Evolutionary conservation across 2,888 invertebrate genomes (phyloP).

Genomic region (Junonia oenone): DNA sequence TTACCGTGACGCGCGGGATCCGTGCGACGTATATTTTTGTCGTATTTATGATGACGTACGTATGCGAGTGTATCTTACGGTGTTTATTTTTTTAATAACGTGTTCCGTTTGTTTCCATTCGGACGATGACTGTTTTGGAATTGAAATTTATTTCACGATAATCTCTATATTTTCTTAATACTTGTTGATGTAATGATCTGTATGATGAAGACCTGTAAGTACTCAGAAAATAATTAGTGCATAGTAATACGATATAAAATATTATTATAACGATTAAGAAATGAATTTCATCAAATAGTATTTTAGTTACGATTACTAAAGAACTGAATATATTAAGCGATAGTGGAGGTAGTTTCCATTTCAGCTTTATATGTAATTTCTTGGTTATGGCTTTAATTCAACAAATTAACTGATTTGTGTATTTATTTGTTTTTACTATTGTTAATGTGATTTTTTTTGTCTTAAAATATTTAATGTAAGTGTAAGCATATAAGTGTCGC

Average conservation of each 20-base stretch:
- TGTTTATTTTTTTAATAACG: slow-evolving; percentile 2
- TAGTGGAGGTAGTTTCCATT: slow-evolving; percentile 29
- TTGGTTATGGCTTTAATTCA: slow-evolving; percentile 56
- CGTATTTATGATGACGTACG: slow-evolving; percentile 10
- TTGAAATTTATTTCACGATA: slow-evolving; percentile 58
- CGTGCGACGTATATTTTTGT: slow-evolving; percentile 32
- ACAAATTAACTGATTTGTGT: slow-evolving; percentile 27
- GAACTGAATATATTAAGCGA: slow-evolving; percentile 32
- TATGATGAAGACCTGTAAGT: slow-evolving; percentile 32
- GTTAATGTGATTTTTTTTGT: slow-evolving; percentile 20
- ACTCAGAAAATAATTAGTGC: slow-evolving; percentile 7
- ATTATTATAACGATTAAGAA: slow-evolving; percentile 2
- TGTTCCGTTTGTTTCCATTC: slow-evolving; percentile 9
- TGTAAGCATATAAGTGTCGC: slow-evolving; percentile 10
- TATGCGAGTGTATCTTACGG: not conserved
- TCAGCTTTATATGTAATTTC: slow-evolving; percentile 34
- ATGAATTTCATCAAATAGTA: not conserved
- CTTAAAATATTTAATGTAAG: slow-evolving; percentile 10
- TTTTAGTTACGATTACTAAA: slow-evolving; percentile 25
- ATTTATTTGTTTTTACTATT: slow-evolving; percentile 23
- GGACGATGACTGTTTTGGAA: slow-evolving; percentile 51
- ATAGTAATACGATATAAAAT: slow-evolving; percentile 3
- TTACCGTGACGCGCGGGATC: slow-evolving; percentile 34
- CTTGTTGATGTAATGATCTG: slow-evolving; percentile 48
- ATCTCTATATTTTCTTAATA: slow-evolving; percentile 66